Base-by-base conservation (phyloP, 2,888 invertebrate species). In the Nephrotoma guestfalica region DNA sequence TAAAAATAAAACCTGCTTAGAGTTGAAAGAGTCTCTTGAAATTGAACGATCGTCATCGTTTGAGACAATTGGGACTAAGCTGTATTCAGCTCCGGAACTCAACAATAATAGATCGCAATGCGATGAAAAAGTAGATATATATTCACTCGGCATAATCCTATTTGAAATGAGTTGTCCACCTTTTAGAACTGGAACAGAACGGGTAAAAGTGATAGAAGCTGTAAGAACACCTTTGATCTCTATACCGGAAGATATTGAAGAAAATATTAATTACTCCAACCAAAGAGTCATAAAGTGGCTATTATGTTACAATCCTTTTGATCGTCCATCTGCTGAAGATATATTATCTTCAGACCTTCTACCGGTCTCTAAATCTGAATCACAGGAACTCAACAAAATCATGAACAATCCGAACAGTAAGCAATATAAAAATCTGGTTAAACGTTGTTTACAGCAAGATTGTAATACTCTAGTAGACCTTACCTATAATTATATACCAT, bases 111-210 rank as follows among this genome's bases (percentile, higher is more conserved):
- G n/a, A 45, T 51, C 51, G 6, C 6, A 15, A n/a, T 51, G 96
- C 90, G 97, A 96, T 91, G 97, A 98, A 92, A 97, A 97, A 92
- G 97, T 88, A 7, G 97, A 97, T 90, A 95, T 97, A 88, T 97
- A 96, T 90, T 96, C 96, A 0, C 90, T 97, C 86, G 98, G 98
- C 4, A 96, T 99, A 57, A 98, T 99, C 88, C 94, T 98, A 88
- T 98, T 98, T 89, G 98, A 98, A 92, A 99, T 99, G 98, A 97
- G 96, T 89, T 96, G 97, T 90, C 95, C 94, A n/a, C 96, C 97
- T 0, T 92, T 98, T 84, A 92, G 92, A 0, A 99, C 98, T 0
- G 95, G 94, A 57, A 98, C 98, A 97, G 99, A 99, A 91, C 93
- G 99, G 87, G 95, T 95, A 15, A 94, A 94, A 89, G 94, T 97